A percentile compares a stretch with the other conserved stretches of the same genome.
These are phyloP conservation scores for Tineola bisselliella DNA, from an alignment of 2,888 invertebrate genomes.

Conservation along the genomic window DNA sequence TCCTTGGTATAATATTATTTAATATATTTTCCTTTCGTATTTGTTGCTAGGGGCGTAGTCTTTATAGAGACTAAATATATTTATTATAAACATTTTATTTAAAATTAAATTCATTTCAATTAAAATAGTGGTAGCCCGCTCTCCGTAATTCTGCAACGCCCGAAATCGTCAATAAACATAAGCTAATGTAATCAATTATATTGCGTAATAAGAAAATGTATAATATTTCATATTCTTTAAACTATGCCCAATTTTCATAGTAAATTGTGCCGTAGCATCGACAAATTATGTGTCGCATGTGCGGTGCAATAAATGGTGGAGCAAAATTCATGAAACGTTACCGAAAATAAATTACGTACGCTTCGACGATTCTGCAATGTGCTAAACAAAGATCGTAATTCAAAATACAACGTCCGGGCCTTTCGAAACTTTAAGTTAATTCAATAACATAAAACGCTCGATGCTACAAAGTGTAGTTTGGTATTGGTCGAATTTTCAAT, in stretches of 20 bases:
- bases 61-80: too few species aligned
- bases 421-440: not conserved
- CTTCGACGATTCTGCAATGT: not conserved
- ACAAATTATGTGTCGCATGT: not conserved
- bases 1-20: not conserved
- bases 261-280: not conserved
- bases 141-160: too few species aligned
- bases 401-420: not conserved
- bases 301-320: not conserved
- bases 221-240: not conserved
- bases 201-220: not conserved
- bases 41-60: too few species aligned
- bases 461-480: not conserved
- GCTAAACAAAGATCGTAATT: slow-evolving; percentile 6
- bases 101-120: too few species aligned
- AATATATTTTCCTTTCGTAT: not conserved
- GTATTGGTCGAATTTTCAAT: not conserved
- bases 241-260: not conserved
- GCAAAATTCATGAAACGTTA: not conserved
- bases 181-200: too few species aligned
- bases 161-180: too few species aligned
- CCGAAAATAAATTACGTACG: slow-evolving; percentile 1
- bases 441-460: not conserved
- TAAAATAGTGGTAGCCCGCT: too few species aligned
- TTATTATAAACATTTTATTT: too few species aligned